Evolutionary conservation across 2,113 vertebrate species (phyloP).

Genomic region (Mugil cephalus): DNA sequence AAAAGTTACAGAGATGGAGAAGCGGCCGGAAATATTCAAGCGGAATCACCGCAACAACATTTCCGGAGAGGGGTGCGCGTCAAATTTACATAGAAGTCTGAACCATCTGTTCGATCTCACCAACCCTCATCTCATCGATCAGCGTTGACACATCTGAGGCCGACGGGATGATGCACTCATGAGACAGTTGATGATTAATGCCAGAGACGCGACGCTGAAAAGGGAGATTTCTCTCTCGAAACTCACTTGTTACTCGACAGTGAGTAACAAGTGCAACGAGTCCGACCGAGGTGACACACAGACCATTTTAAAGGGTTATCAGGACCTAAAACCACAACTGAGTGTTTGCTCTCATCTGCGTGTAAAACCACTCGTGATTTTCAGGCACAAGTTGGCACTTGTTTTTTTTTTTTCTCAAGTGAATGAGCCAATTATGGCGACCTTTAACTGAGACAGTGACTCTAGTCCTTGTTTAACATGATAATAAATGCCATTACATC

Average conservation of each 20-base stretch:
- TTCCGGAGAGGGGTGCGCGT: too few species aligned
- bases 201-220: not conserved
- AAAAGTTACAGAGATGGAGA: too few species aligned
- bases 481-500: not conserved
- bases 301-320: not conserved
- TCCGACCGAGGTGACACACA: not conserved
- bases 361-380: not conserved
- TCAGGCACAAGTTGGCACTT: not conserved
- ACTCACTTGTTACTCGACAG: not conserved
- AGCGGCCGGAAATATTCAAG: too few species aligned
- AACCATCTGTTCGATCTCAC: not conserved
- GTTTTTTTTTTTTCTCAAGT: not conserved
- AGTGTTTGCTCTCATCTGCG: not conserved
- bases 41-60: too few species aligned
- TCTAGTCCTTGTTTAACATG: not conserved
- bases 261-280: not conserved
- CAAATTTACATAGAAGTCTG: too few species aligned
- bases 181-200: slow-evolving; percentile 4
- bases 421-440: not conserved
- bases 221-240: not conserved
- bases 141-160: not conserved
- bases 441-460: not conserved
- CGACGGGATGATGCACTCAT: not conserved
- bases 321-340: not conserved
- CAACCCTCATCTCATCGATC: not conserved